phyloP scores from a whole-genome alignment of 2,888 invertebrate species.

The Himalopsyche kuldschensis region DNA sequence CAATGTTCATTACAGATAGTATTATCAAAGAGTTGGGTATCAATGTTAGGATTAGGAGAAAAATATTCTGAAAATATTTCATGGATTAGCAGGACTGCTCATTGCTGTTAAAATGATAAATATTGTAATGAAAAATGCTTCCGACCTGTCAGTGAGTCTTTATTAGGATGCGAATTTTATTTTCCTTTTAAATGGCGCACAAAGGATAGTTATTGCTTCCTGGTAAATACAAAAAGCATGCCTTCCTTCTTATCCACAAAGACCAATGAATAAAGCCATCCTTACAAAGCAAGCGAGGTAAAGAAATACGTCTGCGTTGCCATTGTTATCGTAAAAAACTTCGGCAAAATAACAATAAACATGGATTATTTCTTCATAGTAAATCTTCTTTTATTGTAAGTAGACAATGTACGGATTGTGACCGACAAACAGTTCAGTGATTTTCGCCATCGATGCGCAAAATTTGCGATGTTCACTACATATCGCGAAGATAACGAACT shows the following conservation, averaged over 20 bases:
- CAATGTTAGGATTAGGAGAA: neutral
- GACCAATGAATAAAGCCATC: constrained; percentile 17
- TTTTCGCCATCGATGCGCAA: neutral
- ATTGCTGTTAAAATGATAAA: neutral
- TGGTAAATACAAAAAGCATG: constrained; percentile 36
- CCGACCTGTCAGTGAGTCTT: neutral
- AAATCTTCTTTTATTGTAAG: neutral
- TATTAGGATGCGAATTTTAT: neutral
- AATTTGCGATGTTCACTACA: neutral
- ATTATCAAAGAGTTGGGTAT: too few relatives aligned
- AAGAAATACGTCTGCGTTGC: constrained; percentile 7
- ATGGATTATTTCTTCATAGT: constrained; percentile 12
- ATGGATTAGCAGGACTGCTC: neutral
- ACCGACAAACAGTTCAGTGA: constrained; percentile 1
- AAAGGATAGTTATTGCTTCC: constrained; percentile 35
- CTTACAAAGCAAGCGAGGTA: constrained; percentile 10
- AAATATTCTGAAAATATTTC: neutral
- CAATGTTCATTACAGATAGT: too few relatives aligned
- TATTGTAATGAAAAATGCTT: neutral
- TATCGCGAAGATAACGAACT: too few relatives aligned
- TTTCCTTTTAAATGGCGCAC: constrained; percentile 8
- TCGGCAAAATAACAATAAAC: constrained; percentile 34
- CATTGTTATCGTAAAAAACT: constrained; percentile 12
- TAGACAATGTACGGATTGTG: neutral
- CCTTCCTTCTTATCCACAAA: constrained; percentile 28